A percentile compares a stretch with the other conserved stretches of the same genome.
Conservation (phyloP, 2,113 vertebrate genomes). For the Phrynosoma platyrhinos region DNA sequence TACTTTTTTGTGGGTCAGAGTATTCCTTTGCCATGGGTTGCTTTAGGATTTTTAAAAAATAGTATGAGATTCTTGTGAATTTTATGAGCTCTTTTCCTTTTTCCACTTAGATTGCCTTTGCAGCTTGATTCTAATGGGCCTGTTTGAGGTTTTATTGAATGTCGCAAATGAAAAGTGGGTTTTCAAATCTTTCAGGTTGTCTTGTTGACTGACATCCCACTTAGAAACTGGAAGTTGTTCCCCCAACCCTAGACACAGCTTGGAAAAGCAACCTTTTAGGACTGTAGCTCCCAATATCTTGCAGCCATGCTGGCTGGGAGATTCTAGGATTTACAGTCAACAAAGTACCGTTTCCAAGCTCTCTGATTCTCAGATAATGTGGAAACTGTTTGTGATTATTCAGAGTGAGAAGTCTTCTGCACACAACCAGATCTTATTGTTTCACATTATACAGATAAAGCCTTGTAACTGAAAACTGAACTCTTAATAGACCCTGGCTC, state of each 20-base stretch:
- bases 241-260: no score
- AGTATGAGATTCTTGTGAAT: neutral
- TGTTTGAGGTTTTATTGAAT: neutral
- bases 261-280: no score
- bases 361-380: neutral
- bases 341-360: no score
- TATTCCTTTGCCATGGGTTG: neutral
- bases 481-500: neutral
- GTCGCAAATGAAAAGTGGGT: neutral
- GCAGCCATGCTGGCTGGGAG: no score
- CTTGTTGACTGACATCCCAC: neutral
- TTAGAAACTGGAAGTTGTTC: neutral
- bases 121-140: neutral
- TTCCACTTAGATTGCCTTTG: neutral
- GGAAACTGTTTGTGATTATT: neutral
- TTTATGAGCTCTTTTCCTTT: neutral
- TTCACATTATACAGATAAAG: neutral
- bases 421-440: neutral
- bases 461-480: neutral
- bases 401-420: neutral
- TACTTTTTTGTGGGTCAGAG: neutral
- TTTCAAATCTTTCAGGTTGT: neutral
- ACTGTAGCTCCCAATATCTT: no score
- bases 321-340: no score
- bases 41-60: neutral